phyloP scores from a whole-genome alignment of 2,888 invertebrate genomes.

The Drosophila ezoana region DNA sequence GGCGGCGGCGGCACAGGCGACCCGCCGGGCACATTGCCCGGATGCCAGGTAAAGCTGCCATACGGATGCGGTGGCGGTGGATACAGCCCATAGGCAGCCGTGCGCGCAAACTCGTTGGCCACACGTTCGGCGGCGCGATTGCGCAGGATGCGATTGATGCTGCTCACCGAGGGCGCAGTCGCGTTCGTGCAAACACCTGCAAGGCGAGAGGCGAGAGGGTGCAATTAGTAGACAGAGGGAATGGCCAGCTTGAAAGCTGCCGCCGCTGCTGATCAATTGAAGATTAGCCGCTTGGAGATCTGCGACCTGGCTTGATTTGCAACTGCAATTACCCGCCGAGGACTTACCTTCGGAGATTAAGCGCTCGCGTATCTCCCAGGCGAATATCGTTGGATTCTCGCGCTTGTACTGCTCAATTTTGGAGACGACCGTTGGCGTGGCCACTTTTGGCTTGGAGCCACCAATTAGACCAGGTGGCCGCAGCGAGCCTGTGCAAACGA shows the following conservation, averaged over 20 bases:
- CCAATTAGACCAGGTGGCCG: conserved; percentile 96
- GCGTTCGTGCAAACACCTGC: conserved; percentile 97
- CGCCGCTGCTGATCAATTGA: conserved; percentile 67
- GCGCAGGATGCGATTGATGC: conserved; percentile 97
- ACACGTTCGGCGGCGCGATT: conserved; percentile 98
- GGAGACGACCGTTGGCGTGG: conserved; percentile 97
- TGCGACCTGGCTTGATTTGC: conserved; percentile 27
- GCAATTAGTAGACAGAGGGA: conserved; percentile 39
- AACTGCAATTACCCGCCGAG: conserved; percentile 47
- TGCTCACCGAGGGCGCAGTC: conserved; percentile 98
- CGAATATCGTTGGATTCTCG: conserved; percentile 99
- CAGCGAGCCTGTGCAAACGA: conserved; percentile 89
- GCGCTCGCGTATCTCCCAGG: conserved; percentile 99
- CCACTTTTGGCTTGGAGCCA: conserved; percentile 98
- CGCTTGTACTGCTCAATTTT: conserved; percentile 99
- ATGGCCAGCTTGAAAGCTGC: conserved; percentile 42
- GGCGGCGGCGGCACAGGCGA: conserved; percentile 69
- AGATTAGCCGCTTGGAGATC: conserved; percentile 20
- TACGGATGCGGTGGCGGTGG: conserved; percentile 89
- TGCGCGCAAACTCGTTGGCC: conserved; percentile 96
- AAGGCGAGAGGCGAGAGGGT: conserved; percentile 36
- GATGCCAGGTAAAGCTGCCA: conserved; percentile 87
- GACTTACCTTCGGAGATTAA: conserved; percentile 97
- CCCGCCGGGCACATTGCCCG: conserved; percentile 69
- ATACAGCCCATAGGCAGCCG: conserved; percentile 95